Evolutionary conservation across 2,113 vertebrate species (phyloP).

Genomic region (Tychaedon coryphoeus): DNA sequence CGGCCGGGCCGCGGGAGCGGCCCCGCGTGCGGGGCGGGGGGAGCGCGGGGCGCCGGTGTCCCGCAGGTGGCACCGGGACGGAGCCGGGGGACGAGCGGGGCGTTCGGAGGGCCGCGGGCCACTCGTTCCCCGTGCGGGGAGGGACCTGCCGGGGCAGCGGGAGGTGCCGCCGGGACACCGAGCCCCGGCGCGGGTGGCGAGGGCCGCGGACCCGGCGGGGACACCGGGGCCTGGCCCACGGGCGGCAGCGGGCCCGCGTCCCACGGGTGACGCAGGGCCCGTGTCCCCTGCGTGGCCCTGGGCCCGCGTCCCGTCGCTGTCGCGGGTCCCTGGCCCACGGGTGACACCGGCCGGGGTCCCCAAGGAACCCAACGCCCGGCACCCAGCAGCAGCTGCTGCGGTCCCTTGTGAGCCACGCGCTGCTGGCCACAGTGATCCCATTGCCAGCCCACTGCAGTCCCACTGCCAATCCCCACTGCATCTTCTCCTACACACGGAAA

Average conservation of each 20-base stretch:
- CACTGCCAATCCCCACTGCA: not conserved
- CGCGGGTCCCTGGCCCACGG: not conserved
- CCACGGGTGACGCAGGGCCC: too few relatives aligned
- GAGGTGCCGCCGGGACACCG: not conserved
- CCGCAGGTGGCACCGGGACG: not conserved
- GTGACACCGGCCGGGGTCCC: not conserved
- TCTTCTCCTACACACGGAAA: not conserved
- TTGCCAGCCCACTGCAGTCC: too few relatives aligned
- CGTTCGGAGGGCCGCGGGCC: not conserved
- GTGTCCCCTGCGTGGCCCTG: not conserved
- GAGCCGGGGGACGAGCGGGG: not conserved
- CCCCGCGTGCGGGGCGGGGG: not conserved
- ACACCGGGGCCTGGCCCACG: too few relatives aligned
- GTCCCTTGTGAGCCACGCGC: fast-evolving
- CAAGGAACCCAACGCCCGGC: fast-evolving
- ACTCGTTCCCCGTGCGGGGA: not conserved
- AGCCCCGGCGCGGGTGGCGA: not conserved
- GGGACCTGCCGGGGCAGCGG: not conserved
- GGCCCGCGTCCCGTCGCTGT: not conserved
- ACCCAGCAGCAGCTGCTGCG: fast-evolving
- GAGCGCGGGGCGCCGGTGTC: not conserved
- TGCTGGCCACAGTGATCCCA: fast-evolving
- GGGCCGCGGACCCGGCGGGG: not conserved
- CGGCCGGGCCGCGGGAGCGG: too few relatives aligned
- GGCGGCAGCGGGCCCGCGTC: not conserved